Conservation (phyloP, 2,113 vertebrate genomes). For the Meles meles region DNA sequence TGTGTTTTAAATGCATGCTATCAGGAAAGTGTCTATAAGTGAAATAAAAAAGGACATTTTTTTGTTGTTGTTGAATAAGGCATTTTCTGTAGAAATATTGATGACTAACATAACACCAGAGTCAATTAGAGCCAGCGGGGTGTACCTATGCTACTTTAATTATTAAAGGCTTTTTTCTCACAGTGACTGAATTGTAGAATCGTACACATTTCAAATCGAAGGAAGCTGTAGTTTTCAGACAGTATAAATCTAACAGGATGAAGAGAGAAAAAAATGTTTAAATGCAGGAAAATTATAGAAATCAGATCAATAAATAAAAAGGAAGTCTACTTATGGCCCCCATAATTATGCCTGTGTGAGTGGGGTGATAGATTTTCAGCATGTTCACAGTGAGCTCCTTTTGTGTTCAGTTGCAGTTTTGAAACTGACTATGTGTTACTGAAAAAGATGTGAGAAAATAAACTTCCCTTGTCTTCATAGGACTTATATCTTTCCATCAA, state of each 20-base stretch:
- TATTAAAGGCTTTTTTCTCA: not conserved
- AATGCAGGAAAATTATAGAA: not conserved
- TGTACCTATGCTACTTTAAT: slow-evolving; percentile 12
- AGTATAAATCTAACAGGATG: slow-evolving; percentile 33
- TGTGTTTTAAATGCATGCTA: slow-evolving; percentile 4
- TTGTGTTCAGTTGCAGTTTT: not conserved
- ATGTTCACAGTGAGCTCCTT: not conserved
- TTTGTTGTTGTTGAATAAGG: slow-evolving; percentile 20
- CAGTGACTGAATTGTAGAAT: not conserved
- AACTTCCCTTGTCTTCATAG: not conserved
- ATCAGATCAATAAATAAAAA: slow-evolving; percentile 9
- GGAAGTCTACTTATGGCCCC: not conserved
- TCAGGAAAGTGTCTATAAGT: not conserved
- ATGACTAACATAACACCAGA: not conserved
- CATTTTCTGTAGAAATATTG: slow-evolving; percentile 48
- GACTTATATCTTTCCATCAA: not conserved
- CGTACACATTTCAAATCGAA: slow-evolving; percentile 54
- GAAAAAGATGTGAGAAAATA: not conserved
- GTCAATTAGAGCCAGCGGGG: not conserved
- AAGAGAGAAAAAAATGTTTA: not conserved
- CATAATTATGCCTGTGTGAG: not conserved
- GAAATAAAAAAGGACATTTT: not conserved
- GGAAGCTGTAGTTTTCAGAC: slow-evolving; percentile 17
- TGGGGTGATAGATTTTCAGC: not conserved
- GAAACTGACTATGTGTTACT: not conserved